phyloP scores from a whole-genome alignment of 2,888 invertebrate species.

The Phengaris arion region DNA sequence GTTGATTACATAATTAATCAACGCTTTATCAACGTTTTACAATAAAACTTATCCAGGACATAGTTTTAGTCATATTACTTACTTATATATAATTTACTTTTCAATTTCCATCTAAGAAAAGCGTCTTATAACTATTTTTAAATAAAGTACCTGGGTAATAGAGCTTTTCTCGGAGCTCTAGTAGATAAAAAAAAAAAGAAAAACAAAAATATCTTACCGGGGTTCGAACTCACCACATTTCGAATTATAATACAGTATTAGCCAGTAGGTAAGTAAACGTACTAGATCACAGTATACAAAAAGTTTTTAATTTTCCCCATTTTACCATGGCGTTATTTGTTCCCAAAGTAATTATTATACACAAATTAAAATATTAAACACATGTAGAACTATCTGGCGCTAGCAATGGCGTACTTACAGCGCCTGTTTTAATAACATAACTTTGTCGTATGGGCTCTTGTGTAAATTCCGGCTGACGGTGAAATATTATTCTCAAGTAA shows the following conservation, averaged over 20 bases:
- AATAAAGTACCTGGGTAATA: too few species aligned
- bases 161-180: too few species aligned
- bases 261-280: too few species aligned
- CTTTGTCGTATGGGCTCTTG: conserved; percentile 55
- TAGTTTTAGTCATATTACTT: too few species aligned
- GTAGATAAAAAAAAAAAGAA: too few species aligned
- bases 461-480: conserved; percentile 57
- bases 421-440: conserved; percentile 66
- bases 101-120: too few species aligned
- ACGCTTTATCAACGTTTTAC: not conserved
- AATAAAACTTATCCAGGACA: not conserved
- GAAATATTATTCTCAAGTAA: conserved; percentile 54
- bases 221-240: too few species aligned
- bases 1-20: not conserved
- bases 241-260: too few species aligned
- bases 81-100: too few species aligned
- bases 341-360: not conserved
- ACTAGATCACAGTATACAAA: not conserved
- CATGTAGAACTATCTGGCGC: conserved; percentile 2
- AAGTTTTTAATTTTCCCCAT: not conserved
- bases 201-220: too few species aligned
- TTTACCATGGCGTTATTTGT: not conserved
- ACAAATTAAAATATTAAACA: not conserved
- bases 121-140: too few species aligned
- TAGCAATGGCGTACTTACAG: conserved; percentile 31